Evolutionary conservation across 2,888 invertebrate species (phyloP), one percentile per base, ranked within the genome.

Genomic region (Crematogaster levior): DNA sequence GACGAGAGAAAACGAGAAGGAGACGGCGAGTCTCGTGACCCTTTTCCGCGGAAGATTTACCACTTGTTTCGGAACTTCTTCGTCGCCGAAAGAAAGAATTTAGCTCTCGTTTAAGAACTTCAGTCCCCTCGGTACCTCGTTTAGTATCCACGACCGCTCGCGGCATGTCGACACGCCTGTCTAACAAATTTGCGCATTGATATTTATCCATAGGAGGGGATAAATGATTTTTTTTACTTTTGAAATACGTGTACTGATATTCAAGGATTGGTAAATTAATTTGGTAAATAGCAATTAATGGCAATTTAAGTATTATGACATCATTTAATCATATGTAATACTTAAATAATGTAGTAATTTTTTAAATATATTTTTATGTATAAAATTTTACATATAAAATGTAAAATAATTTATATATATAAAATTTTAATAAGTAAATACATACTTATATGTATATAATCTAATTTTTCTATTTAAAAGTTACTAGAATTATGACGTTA

Each of bases 21-120:
- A 77, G 73, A 61, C 80, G 79, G 81, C 34, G 65, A 75, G 61
- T 80, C 72, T 68, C 80, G 82, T 85, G 85, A 88, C 85, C 88
- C 81, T 86, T 89, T 86, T 85, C 85, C 84, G 66, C 63, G 77
- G 81, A 63, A 83, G 89, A 88, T 89, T 85, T 86, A 88, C 66
- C 74, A 84, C 73, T 66, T 73, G 66, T 61, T 82, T 77, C 75
- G 77, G 70, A 85, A 61, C 58, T 85, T 84, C 68, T 70, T 58
- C 30, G 30, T 48, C 34, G 60, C 40, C 48, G 27, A 48, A 51
- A 77, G 61, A 53, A 40, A 61, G 63, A 79, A 77, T 85, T 83
- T 70, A 82, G 84, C 68, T 68, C 70, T 66, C 84, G 40, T 82
- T 80, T 80, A 61, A 81, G 74, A 83, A 85, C 43, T 82, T 82